Evolutionary conservation across 2,888 invertebrate genomes (phyloP).

Genomic region (Apodemia mormo): DNA sequence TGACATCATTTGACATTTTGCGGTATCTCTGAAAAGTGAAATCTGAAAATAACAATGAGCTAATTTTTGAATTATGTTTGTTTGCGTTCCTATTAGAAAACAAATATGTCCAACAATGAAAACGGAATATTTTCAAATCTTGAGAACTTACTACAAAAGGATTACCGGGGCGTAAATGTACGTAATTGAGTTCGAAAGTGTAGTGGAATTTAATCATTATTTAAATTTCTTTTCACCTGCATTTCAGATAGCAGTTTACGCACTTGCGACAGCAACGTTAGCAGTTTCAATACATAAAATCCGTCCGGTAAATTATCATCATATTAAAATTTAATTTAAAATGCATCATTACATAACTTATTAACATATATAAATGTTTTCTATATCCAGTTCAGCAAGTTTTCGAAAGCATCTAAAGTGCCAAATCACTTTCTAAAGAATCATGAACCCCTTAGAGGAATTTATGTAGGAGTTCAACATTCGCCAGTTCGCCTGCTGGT

Average conservation of each 20-base stretch:
- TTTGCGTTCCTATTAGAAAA: conserved; percentile 40
- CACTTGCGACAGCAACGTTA: conserved; percentile 79
- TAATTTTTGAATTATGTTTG: conserved; percentile 58
- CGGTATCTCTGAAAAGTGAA: conserved; percentile 29
- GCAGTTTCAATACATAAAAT: conserved; percentile 81
- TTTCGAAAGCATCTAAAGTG: conserved; percentile 80
- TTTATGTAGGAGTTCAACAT: conserved; percentile 76
- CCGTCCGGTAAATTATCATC: conserved; percentile 76
- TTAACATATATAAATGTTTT: conserved; percentile 37
- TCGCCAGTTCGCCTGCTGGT: conserved; percentile 74
- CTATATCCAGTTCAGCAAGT: conserved; percentile 80
- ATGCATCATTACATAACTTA: conserved; percentile 61
- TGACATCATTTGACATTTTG: conserved; percentile 14
- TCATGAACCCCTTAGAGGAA: conserved; percentile 75
- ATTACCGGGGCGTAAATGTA: conserved; percentile 75
- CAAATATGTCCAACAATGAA: conserved; percentile 62
- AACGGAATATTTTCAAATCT: conserved; percentile 58
- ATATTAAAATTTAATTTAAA: conserved; percentile 2
- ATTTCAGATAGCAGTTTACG: conserved; percentile 82
- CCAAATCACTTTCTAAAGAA: conserved; percentile 80
- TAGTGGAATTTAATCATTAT: conserved; percentile 32
- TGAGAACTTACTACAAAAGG: conserved; percentile 62
- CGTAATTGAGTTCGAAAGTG: conserved; percentile 40
- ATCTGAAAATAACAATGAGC: conserved; percentile 65
- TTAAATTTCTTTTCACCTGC: conserved; percentile 38